Base-by-base conservation (phyloP, 2,888 invertebrate species). In the Heliconius hortense region DNA sequence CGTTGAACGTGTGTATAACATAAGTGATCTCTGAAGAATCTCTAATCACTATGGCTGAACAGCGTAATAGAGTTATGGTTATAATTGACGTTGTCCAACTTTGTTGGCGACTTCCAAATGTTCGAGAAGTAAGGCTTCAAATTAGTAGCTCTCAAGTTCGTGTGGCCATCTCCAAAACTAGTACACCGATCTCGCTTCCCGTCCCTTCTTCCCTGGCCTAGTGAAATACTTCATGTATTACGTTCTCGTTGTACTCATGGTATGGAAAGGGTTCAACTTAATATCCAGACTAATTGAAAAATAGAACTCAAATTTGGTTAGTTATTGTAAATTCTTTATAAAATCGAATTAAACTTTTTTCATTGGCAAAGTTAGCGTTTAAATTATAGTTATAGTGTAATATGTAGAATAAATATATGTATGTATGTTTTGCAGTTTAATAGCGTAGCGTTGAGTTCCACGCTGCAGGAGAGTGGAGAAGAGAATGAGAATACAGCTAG, bases 31-130 rank as follows among this genome's bases (percentile, higher is more conserved):
- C n/a, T n/a, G 0, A 43, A 43, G 15, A 67, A 48, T 67, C 48
- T 43, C 66, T 15, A 13, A 26, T 43, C 28, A 80, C 68, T 80
- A 97, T 96, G 96, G 96, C 97, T 85, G 95, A 94, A 83, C 95
- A 95, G 93, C 95, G 95, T 89, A 99, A 99, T 95, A 97, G 98
- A 89, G 98, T 98, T 86, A 99, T 99, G 98, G 95, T 99, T 83
- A 99, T 99, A 94, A 99, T 99, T 71, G 99, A 99, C 93, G 99
- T 98, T 78, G 99, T 99, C 85, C 99, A 99, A 89, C 96, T 99
- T 99, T 78, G 97, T 99, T 82, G 99, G 99, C 78, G 97, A 99
- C 88, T 98, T 99, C 87, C 96, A 98, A 88, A 96, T 98, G 82
- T 99, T 99, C 90, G 99, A 99, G 93, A 96, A 97, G 86, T 98